A percentile compares a stretch with the other conserved stretches of the same genome.
phyloP scores from a whole-genome alignment of 2,797 vertebrate genomes.

The Acanthurus leucopareius region DNA sequence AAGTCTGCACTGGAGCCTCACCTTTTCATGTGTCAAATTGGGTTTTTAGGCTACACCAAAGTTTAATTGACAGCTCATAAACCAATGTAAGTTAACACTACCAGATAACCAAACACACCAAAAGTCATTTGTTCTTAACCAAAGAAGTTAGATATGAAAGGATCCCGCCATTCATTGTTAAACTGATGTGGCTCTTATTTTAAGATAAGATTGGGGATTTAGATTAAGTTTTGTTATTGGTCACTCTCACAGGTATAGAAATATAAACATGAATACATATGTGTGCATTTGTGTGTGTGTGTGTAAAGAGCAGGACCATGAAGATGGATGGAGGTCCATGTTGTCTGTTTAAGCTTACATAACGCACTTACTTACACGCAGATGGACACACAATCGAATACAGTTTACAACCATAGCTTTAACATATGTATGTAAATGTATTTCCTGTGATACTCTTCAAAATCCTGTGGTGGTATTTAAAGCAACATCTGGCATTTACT shows the following conservation, averaged over 20 bases:
- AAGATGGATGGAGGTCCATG: neutral
- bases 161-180: neutral
- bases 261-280: neutral
- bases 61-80: neutral
- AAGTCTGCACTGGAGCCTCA: neutral
- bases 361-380: neutral
- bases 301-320: neutral
- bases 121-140: neutral
- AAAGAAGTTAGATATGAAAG: neutral
- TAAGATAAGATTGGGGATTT: neutral
- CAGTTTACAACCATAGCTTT: neutral
- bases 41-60: neutral
- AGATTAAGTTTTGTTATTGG: neutral
- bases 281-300: neutral
- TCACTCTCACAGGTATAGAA: neutral
- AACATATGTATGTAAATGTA: neutral
- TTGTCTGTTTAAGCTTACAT: neutral
- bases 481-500: slow-evolving; percentile 45
- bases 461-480: slow-evolving; percentile 17
- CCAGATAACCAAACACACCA: neutral
- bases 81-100: neutral
- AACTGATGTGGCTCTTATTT: neutral
- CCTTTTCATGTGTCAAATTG: neutral
- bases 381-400: neutral
- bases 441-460: slow-evolving; percentile 10